Conservation (phyloP, 1,140 invertebrate genomes). For the Aporrectodea caliginosa region DNA sequence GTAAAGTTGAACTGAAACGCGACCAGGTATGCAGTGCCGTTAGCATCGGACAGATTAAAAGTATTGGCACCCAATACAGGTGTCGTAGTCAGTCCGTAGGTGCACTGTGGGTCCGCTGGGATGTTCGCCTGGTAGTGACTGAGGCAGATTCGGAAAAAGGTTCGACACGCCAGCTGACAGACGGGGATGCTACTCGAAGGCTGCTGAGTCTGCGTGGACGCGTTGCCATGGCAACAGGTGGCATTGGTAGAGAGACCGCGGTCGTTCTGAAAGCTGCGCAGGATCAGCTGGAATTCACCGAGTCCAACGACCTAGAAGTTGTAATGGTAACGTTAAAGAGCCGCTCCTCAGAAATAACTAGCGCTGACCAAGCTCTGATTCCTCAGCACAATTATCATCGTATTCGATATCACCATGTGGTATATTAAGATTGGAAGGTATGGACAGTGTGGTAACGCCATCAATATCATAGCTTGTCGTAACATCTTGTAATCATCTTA, state of each 20-base stretch:
- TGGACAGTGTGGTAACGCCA: too few species aligned
- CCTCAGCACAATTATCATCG: too few species aligned
- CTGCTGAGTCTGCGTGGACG: too few species aligned
- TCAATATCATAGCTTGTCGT: too few species aligned
- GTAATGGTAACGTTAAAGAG: too few species aligned
- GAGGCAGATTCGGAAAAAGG: conserved; percentile 86
- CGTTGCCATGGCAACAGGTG: conserved; percentile 71
- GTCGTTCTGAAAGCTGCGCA: conserved; percentile 83
- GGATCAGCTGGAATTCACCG: conserved; percentile 79
- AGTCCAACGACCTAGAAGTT: too few species aligned
- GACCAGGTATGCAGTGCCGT: not conserved
- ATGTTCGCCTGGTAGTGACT: conserved; percentile 91
- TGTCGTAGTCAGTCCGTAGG: conserved; percentile 82
- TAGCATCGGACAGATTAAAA: conserved; percentile 23
- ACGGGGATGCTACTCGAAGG: conserved; percentile 41
- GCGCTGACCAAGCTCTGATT: too few species aligned
- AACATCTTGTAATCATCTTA: too few species aligned
- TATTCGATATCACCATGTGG: too few species aligned
- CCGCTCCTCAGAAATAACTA: too few species aligned
- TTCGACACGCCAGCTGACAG: conserved; percentile 66
- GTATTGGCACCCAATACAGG: conserved; percentile 70
- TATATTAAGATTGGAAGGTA: too few species aligned
- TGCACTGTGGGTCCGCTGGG: conserved; percentile 77
- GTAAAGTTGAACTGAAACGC: conserved; percentile 4
- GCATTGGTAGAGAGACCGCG: conserved; percentile 78